A percentile compares a stretch with the other conserved stretches of the same genome.
phyloP scores from a whole-genome alignment of 2,113 vertebrate genomes.

The Centropus unirufus region DNA sequence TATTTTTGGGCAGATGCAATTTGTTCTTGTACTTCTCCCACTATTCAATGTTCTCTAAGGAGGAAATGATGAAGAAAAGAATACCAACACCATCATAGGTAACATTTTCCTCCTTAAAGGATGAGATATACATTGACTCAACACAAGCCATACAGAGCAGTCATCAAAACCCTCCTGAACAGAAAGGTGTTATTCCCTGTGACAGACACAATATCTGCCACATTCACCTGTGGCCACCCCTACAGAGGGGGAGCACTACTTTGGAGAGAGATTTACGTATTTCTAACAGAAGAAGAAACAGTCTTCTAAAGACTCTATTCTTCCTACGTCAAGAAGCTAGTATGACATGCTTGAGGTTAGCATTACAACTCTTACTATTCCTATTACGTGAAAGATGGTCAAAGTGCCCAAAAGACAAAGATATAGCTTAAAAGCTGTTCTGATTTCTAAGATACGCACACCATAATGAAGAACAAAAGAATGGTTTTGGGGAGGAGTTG shows the following conservation, averaged over 20 bases:
- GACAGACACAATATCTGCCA: not conserved
- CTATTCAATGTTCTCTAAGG: not conserved
- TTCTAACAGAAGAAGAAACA: not conserved
- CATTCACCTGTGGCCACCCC: not conserved
- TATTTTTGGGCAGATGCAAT: rapidly evolving
- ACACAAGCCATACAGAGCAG: not conserved
- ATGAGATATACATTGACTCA: not conserved
- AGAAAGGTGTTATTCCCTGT: not conserved
- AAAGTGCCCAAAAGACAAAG: not conserved
- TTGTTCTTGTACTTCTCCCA: not conserved
- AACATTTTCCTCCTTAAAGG: not conserved
- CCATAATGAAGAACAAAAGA: not conserved
- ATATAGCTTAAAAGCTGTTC: not conserved
- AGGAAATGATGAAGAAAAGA: not conserved
- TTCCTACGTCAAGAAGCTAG: not conserved
- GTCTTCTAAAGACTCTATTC: not conserved
- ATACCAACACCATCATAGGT: not conserved
- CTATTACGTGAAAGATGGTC: not conserved
- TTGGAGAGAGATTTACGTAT: rapidly evolving
- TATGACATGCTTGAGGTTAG: not conserved
- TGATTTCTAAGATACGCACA: not conserved
- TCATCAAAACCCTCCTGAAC: not conserved
- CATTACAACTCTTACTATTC: not conserved
- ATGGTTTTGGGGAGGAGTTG: not conserved
- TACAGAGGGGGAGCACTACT: not conserved